A percentile compares a stretch with the other conserved stretches of the same genome.
Conservation (phyloP, 2,888 invertebrate species). For the Harmothoe impar region DNA sequence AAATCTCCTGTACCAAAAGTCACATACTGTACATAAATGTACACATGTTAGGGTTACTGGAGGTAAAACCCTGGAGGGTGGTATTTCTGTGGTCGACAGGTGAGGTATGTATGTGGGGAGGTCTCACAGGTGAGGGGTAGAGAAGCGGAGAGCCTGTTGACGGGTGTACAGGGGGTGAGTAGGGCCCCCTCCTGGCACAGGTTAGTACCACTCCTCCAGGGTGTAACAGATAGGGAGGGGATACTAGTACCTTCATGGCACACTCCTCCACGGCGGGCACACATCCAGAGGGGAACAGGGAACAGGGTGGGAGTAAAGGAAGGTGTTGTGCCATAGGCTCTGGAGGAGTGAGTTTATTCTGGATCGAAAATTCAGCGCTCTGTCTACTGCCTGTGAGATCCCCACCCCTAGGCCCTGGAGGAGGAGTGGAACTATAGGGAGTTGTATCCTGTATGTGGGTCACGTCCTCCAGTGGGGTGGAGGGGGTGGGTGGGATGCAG, state of each 20-base stretch:
- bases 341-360: not conserved
- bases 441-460: not conserved
- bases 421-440: not conserved
- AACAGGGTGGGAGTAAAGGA: not conserved
- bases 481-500: not conserved
- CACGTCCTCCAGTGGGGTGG: not conserved
- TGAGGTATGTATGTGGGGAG: not conserved
- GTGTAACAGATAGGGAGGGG: not conserved
- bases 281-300: not conserved
- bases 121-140: not conserved
- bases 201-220: slow-evolving; percentile 13
- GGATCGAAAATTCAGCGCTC: no score
- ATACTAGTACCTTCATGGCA: not conserved
- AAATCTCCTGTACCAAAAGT: no score
- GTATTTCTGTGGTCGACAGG: slow-evolving; percentile 1
- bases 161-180: not conserved
- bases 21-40: no score
- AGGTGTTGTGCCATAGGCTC: not conserved
- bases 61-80: not conserved
- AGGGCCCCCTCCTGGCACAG: slow-evolving; percentile 3
- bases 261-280: not conserved
- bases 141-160: not conserved
- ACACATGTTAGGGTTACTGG: no score
- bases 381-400: no score
- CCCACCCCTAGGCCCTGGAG: no score